phyloP scores from a whole-genome alignment of 2,113 vertebrate genomes.

The Trogon surrucura region DNA sequence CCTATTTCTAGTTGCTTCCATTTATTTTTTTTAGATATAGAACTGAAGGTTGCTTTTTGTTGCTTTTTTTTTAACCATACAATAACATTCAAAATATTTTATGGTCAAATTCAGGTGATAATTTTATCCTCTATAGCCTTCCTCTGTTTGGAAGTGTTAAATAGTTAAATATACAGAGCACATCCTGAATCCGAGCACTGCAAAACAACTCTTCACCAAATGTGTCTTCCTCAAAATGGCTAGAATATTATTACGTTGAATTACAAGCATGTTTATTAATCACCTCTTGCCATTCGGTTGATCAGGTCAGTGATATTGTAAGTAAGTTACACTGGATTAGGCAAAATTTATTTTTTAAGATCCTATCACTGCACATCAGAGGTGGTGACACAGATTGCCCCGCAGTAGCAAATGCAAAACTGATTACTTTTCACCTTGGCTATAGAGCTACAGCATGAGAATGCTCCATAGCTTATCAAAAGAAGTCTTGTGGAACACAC shows the following conservation, averaged over 20 bases:
- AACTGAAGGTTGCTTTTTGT: not conserved
- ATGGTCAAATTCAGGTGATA: not conserved
- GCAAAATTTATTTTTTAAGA: constrained; percentile 36
- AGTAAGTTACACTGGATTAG: constrained; percentile 13
- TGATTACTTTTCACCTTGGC: not conserved
- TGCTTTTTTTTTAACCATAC: not conserved
- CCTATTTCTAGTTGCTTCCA: not conserved
- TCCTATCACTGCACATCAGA: not conserved
- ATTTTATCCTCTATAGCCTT: not conserved
- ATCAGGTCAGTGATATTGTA: not conserved
- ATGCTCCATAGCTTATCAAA: not conserved
- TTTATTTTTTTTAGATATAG: not conserved
- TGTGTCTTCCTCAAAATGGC: not conserved
- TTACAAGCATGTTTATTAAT: constrained; percentile 40
- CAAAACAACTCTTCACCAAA: not conserved
- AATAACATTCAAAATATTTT: not conserved
- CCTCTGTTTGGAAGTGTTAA: not conserved
- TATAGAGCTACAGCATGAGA: not conserved
- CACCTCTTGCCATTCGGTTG: not conserved
- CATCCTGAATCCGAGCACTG: not conserved
- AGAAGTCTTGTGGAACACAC: not conserved
- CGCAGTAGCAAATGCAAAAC: not conserved
- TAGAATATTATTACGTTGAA: not conserved
- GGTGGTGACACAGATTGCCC: not conserved
- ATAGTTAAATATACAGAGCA: not conserved